phyloP scores from a whole-genome alignment of 2,113 vertebrate species.

The Ctenomys sociabilis region DNA sequence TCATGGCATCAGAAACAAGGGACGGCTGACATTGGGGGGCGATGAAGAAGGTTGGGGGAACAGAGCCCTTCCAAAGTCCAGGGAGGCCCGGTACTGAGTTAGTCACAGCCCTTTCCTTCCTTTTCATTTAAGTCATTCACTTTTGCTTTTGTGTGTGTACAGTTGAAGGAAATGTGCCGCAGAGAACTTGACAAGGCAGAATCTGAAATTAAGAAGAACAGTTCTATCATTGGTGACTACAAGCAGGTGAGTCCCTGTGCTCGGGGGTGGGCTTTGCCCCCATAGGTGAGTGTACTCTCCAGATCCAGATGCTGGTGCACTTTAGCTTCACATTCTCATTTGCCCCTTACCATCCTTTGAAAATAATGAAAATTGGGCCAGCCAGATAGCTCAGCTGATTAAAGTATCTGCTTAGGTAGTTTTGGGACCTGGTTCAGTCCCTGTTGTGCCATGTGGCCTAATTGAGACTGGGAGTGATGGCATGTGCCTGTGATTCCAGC shows the following conservation, averaged over 20 bases:
- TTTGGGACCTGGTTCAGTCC: too few species aligned
- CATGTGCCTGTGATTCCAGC: too few species aligned
- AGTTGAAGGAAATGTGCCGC: constrained; percentile 99
- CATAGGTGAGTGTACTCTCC: not conserved
- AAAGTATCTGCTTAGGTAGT: too few species aligned
- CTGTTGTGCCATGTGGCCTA: too few species aligned
- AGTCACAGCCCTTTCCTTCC: not conserved
- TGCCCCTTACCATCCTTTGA: not conserved
- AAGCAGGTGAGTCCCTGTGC: constrained; percentile 91
- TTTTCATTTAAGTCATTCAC: not conserved
- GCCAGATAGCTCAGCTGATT: too few species aligned
- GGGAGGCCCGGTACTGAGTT: not conserved
- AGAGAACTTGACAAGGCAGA: constrained; percentile 98
- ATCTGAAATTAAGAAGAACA: constrained; percentile 98
- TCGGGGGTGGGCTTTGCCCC: not conserved
- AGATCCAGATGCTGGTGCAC: not conserved
- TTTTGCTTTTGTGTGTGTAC: constrained; percentile 20
- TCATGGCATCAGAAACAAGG: not conserved
- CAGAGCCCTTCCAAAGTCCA: too few species aligned
- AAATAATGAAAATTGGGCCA: not conserved
- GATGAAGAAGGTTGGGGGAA: not conserved
- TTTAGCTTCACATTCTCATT: not conserved
- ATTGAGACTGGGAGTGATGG: too few species aligned
- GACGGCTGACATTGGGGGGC: not conserved
- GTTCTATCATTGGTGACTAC: constrained; percentile 98